A percentile compares a stretch with the other conserved stretches of the same genome.
Evolutionary conservation across 2,797 vertebrate species (phyloP).

Genomic region (Eremophila alpestris): DNA sequence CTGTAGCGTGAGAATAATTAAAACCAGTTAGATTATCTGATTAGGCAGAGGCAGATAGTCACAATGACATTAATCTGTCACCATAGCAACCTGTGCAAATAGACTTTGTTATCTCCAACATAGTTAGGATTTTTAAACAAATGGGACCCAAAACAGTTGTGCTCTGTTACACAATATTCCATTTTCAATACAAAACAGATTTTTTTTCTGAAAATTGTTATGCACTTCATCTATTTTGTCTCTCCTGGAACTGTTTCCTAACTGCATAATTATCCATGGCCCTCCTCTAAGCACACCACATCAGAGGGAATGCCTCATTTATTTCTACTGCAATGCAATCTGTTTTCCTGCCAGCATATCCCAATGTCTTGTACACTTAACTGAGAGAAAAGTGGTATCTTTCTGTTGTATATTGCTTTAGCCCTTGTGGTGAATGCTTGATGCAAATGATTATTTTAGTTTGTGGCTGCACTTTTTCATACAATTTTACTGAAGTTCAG

Average conservation of each 20-base stretch:
- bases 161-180: neutral
- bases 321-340: neutral
- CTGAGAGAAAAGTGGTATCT: neutral
- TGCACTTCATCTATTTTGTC: neutral
- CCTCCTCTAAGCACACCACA: neutral
- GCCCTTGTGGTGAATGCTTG: neutral
- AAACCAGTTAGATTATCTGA: constrained; percentile 54
- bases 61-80: constrained; percentile 50
- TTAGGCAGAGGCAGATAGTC: constrained; percentile 28
- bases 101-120: constrained; percentile 40
- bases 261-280: neutral
- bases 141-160: constrained; percentile 8
- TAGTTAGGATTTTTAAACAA: constrained; percentile 44
- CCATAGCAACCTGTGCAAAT: constrained; percentile 65
- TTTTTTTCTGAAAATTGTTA: neutral
- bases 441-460: neutral
- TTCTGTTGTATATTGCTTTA: neutral
- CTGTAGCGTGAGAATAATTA: constrained; percentile 46
- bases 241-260: neutral
- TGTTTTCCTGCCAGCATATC: neutral
- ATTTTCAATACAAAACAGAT: constrained; percentile 5
- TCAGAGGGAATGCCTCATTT: neutral
- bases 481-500: neutral
- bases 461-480: neutral
- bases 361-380: neutral